phyloP scores from a whole-genome alignment of 1,140 invertebrate species.

The Caerostris darwini region DNA sequence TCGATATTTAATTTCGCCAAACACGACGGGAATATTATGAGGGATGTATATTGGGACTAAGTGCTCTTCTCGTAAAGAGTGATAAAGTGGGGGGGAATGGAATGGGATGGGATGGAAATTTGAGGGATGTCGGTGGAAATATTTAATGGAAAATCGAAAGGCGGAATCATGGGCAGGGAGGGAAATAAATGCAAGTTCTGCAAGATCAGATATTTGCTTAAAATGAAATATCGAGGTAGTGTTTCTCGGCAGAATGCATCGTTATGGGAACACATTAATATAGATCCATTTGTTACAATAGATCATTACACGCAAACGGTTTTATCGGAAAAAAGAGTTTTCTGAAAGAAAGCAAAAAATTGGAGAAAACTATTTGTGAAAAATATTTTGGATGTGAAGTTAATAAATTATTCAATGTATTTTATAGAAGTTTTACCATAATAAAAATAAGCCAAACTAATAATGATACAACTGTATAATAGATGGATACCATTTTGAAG shows the following conservation, averaged over 20 bases:
- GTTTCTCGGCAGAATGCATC: neutral
- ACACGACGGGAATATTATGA: conserved; percentile 47
- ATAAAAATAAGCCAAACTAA: too few species aligned
- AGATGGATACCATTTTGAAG: too few species aligned
- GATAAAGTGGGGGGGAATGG: neutral
- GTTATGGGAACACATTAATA: too few species aligned
- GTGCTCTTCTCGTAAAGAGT: conserved; percentile 22
- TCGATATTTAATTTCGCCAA: conserved; percentile 43
- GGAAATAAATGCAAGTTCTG: neutral
- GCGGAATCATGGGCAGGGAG: neutral
- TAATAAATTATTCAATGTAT: too few species aligned
- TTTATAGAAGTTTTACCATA: too few species aligned
- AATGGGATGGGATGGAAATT: neutral
- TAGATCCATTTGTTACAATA: too few species aligned
- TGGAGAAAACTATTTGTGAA: too few species aligned
- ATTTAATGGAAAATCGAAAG: conserved; percentile 23
- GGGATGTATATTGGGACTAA: neutral
- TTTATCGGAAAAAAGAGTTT: too few species aligned
- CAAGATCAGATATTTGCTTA: neutral
- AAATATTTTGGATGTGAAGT: too few species aligned
- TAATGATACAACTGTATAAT: too few species aligned
- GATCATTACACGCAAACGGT: too few species aligned
- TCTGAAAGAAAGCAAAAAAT: too few species aligned
- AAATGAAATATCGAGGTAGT: neutral
- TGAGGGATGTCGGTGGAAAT: neutral